These are phyloP conservation scores for Poecilobothrus nobilitatus DNA, from an alignment of 2,888 invertebrate genomes.

Conservation along the genomic window DNA sequence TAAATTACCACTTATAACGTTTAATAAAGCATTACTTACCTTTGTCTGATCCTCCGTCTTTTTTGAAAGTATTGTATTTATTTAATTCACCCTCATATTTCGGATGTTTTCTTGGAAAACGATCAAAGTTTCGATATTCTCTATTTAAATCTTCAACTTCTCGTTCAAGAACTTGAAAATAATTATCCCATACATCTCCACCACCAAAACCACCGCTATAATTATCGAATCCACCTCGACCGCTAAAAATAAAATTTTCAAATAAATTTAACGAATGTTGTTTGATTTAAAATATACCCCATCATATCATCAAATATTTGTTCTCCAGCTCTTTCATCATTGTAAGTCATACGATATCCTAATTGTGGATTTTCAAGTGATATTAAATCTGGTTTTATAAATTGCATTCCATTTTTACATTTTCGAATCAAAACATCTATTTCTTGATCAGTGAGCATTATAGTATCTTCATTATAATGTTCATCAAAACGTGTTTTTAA, in stretches of 20 bases:
- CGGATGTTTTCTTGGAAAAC: conserved; percentile 13
- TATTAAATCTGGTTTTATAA: conserved; percentile 20
- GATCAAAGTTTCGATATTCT: conserved; percentile 18
- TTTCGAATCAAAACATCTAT: conserved; percentile 18
- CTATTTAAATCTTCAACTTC: conserved; percentile 18
- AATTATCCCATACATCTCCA: conserved; percentile 16
- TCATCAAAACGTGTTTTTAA: conserved; percentile 15
- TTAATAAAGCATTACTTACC: too few relatives aligned
- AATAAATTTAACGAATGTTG: background rate
- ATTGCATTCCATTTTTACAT: conserved; percentile 17
- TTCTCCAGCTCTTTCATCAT: background rate
- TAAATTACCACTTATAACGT: background rate
- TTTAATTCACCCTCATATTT: conserved; percentile 10
- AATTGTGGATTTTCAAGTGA: background rate
- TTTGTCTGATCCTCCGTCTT: background rate
- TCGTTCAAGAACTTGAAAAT: conserved; percentile 13
- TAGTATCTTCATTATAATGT: conserved; percentile 21
- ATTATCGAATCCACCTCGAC: background rate
- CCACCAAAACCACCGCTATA: background rate
- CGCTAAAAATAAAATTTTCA: background rate
- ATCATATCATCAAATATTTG: conserved; percentile 7
- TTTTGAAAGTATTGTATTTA: background rate
- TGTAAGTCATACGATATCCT: conserved; percentile 1
- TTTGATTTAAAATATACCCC: background rate
- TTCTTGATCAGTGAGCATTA: conserved; percentile 18